A percentile compares a stretch with the other conserved stretches of the same genome.
These are phyloP conservation scores for Montipora sp. DNA, from an alignment of 64 coral and sea anemone species.

Conservation along the genomic window DNA sequence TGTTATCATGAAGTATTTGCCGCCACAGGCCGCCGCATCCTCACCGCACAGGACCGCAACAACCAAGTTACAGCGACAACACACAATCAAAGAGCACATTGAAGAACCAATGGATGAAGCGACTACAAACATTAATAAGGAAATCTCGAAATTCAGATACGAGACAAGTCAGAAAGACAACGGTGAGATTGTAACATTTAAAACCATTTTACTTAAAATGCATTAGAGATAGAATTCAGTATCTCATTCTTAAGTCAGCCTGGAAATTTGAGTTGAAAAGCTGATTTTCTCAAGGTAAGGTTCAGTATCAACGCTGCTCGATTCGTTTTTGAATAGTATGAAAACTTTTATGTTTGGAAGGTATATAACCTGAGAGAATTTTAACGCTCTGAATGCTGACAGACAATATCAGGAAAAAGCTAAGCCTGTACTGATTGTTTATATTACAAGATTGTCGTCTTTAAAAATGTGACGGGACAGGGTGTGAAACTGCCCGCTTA, in stretches of 20 bases:
- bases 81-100: not conserved
- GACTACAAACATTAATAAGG: not conserved
- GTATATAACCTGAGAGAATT: not conserved
- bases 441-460: not conserved
- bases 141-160: not conserved
- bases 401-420: not conserved
- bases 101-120: not conserved
- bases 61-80: not conserved
- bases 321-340: not conserved
- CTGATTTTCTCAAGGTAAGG: no score
- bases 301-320: not conserved
- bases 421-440: not conserved
- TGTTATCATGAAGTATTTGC: conserved; percentile 7
- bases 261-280: not conserved
- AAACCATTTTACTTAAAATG: not conserved
- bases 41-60: not conserved
- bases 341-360: not conserved
- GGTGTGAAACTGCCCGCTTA: not conserved
- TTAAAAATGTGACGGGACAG: not conserved
- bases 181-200: not conserved
- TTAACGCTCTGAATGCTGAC: not conserved
- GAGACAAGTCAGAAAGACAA: not conserved
- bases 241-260: not conserved
- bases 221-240: not conserved
- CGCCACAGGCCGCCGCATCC: not conserved